Evolutionary conservation across 1,140 invertebrate genomes (phyloP), one percentile per base, ranked within the genome.

Genomic region (Oedothorax gibbosus): DNA sequence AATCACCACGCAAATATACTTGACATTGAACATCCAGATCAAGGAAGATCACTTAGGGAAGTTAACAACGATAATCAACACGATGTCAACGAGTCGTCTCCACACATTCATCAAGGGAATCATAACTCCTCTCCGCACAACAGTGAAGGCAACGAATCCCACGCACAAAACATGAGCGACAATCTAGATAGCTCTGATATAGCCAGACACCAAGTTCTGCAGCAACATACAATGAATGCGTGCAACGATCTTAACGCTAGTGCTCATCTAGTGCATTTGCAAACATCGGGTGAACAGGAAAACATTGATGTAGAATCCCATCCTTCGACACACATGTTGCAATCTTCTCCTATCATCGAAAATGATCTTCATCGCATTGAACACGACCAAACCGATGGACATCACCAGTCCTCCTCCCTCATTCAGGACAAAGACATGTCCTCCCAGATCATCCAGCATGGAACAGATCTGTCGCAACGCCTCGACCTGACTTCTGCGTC

Each of bases 371-470:
- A 73, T 9, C 68, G 53, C 9, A 53, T 73, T 12, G 49, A 73
- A 9, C 69, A 83, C 15, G 51, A 72, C n/a, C 66, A 71, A 51
- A 51, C 71, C 7, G 68, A 72, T 2, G 15, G 14, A 10, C 49
- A 66, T 10, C 69, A 75, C 49, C 79, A 82, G 15, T 21, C 10
- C 14, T n/a, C 54, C 9, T 53, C 69, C 21, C 49, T 79, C 49
- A 7, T 79, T 5, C 65, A 80, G 0, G 57, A 73, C 9, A 73
- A 83, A 56, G 69, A 73, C 60, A 18, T 75, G 10, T 9, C 69
- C 2, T 18, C 81, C 2, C 71, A 83, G 7, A 72, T 72, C 3
- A 75, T 83, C 14, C 81, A 83, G 11, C 81, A 83, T 7, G 81
- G 71, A 12, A 51, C 49, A 12, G 81, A 83, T 49, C 18, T 75